phyloP scores from a whole-genome alignment of 2,113 vertebrate genomes.

The Actinemys pallida region DNA sequence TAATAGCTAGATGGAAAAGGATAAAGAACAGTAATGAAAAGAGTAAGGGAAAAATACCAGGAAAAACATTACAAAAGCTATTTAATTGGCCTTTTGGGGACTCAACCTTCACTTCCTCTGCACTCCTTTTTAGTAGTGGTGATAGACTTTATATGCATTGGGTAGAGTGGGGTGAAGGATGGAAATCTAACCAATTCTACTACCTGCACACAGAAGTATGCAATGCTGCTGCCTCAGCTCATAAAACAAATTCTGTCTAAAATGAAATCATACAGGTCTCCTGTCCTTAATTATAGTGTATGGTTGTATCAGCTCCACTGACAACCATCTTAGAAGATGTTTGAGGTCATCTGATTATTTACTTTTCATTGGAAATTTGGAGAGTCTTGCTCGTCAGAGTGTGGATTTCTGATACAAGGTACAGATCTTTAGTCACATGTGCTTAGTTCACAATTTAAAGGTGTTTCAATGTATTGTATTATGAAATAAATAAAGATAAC shows the following conservation, averaged over 20 bases:
- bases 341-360: neutral
- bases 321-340: neutral
- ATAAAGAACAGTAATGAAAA: neutral
- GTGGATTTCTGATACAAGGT: neutral
- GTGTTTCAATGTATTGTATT: neutral
- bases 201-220: rapidly evolving
- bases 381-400: neutral
- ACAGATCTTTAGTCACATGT: neutral
- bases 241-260: neutral
- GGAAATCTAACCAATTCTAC: rapidly evolving
- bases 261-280: neutral
- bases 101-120: rapidly evolving
- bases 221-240: neutral
- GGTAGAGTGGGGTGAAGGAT: neutral
- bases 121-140: rapidly evolving
- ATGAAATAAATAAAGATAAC: neutral
- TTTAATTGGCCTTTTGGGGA: neutral
- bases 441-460: neutral
- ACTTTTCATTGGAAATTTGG: neutral
- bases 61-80: neutral
- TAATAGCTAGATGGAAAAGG: rapidly evolving
- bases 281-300: neutral
- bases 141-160: rapidly evolving
- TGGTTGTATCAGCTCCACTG: neutral
- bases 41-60: neutral